These are phyloP conservation scores for Nipponia nippon DNA, from an alignment of 2,113 vertebrate genomes.

Conservation along the genomic window DNA sequence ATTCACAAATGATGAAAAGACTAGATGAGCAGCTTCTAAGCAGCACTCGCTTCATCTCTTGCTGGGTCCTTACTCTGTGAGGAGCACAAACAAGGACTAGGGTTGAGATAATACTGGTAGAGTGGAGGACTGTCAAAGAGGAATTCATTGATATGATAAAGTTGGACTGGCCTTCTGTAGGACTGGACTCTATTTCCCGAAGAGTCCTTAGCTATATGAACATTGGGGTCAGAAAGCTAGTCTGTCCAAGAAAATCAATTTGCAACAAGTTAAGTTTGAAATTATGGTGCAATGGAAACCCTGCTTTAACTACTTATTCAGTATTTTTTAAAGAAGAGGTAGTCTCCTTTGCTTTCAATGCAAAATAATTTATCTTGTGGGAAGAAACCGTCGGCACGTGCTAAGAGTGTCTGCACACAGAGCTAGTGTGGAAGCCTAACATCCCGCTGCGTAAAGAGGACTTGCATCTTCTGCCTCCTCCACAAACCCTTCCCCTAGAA, in stretches of 20 bases:
- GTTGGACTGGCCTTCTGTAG: not conserved
- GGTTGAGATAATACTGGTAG: not conserved
- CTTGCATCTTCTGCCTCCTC: not conserved
- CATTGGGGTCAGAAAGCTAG: not conserved
- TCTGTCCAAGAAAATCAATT: not conserved
- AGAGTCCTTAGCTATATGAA: not conserved
- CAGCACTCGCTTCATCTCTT: not conserved
- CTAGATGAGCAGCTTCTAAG: not conserved
- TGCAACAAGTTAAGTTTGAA: not conserved
- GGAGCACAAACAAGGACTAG: not conserved
- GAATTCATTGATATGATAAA: not conserved
- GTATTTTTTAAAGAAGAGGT: not conserved
- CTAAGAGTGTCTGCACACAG: not conserved
- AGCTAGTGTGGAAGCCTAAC: not conserved
- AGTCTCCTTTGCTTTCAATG: not conserved
- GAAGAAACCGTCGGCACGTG: not conserved
- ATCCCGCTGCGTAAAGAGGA: not conserved
- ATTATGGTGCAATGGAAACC: not conserved
- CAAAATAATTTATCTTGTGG: not conserved
- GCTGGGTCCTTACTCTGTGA: not conserved
- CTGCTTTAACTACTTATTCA: not conserved
- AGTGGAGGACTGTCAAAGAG: not conserved
- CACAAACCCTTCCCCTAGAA: not conserved
- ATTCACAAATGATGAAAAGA: not conserved
- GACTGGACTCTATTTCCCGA: not conserved